Base-by-base conservation (phyloP, 2,888 invertebrate genomes). In the Eupithecia vulgata region DNA sequence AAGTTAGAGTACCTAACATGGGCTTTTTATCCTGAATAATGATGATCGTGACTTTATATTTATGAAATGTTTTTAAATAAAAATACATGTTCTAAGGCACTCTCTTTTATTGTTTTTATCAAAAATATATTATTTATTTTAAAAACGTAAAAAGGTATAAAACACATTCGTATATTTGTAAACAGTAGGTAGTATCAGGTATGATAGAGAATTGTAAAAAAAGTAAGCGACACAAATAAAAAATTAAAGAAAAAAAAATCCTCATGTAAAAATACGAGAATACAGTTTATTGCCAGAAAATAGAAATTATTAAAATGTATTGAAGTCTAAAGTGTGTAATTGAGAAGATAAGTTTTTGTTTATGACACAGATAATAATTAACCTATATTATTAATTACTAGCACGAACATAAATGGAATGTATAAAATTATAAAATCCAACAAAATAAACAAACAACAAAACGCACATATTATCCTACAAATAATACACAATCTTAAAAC, bases 71-170 rank as follows among this genome's bases (percentile, higher is more conserved):
- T 40, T 57, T 57, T 13, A 67, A 25, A 72, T 68, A 66, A 72
- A 90, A 91, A 86, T 76, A 81, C 76, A 67, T 13, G 78, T 72
- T 62, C 87, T 88, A 90, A 92, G 90, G 90, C 91, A 92, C 88
- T 91, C 91, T 84, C 84, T 90, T 90, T 91, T 87, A 89, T 88
- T 84, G 81, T 85, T 87, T 52, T 88, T 87, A 84, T 84, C 82
- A 89, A 85, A 88, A 91, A 93, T 93, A 93, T 93, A 92, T 93
- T 88, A 89, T 91, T 90, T 88, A 88, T 88, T 88, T 88, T 88
- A 86, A 88, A 89, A 57, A 64, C 83, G 85, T 87, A 88, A 90
- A 90, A 87, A 91, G 88, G 83, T 86, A 83, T 62, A 85, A 88
- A 88, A 90, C 85, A 81, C 79, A 79, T 83, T 84, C 81, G 42